A percentile compares a stretch with the other conserved stretches of the same genome.
phyloP scores from a whole-genome alignment of 2,888 invertebrate species.

The Adelphocoris suturalis region DNA sequence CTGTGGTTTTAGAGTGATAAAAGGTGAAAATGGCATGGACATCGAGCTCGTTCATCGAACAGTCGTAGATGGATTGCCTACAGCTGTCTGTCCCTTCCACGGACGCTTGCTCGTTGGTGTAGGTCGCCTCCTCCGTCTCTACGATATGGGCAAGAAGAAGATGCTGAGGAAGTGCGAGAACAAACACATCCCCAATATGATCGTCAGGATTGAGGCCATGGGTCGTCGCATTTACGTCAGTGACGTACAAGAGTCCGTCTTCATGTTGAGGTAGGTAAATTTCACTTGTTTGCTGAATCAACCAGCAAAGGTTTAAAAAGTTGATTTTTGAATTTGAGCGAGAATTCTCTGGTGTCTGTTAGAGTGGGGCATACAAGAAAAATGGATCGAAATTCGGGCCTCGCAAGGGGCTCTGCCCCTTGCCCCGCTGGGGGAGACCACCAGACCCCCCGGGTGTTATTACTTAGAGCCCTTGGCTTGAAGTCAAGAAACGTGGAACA shows the following conservation, averaged over 20 bases:
- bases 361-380: too few species aligned
- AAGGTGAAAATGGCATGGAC: slow-evolving; percentile 87
- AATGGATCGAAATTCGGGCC: too few species aligned
- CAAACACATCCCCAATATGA: slow-evolving; percentile 96
- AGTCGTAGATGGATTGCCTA: slow-evolving; percentile 93
- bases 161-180: slow-evolving; percentile 98
- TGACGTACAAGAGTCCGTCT: slow-evolving; percentile 98
- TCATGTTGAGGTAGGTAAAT: slow-evolving; percentile 83
- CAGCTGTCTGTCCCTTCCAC: slow-evolving; percentile 93
- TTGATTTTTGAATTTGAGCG: too few species aligned
- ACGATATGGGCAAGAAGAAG: slow-evolving; percentile 98
- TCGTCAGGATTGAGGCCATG: slow-evolving; percentile 95
- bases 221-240: slow-evolving; percentile 96
- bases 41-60: slow-evolving; percentile 97
- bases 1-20: slow-evolving; percentile 79
- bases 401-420: too few species aligned
- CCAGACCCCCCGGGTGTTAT: too few species aligned
- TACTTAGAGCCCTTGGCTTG: too few species aligned
- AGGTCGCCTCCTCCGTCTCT: slow-evolving; percentile 93
- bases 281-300: too few species aligned
- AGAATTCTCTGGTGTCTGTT: too few species aligned
- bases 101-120: slow-evolving; percentile 95
- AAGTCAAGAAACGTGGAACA: too few species aligned
- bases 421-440: too few species aligned
- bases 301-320: too few species aligned